phyloP scores from a whole-genome alignment of 2,888 invertebrate species.

The Eulithis testata region DNA sequence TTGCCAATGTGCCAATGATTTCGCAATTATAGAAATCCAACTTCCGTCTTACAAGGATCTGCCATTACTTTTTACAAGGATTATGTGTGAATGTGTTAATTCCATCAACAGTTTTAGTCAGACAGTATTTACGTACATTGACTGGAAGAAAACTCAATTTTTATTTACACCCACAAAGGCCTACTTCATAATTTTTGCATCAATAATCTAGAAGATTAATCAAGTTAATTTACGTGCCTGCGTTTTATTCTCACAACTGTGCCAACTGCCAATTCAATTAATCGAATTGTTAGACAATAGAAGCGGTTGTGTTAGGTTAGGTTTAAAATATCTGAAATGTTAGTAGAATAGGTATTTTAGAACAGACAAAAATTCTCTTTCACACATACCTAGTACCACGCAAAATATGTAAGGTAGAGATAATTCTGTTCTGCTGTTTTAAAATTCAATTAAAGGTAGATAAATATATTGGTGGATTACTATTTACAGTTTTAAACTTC shows the following conservation, averaged over 20 bases:
- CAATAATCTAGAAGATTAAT: conserved; percentile 18
- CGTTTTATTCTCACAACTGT: conserved; percentile 31
- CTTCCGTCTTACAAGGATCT: conserved; percentile 10
- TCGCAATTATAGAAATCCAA: conserved; percentile 11
- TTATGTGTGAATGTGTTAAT: neutral
- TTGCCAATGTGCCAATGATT: conserved; percentile 8
- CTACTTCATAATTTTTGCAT: conserved; percentile 24
- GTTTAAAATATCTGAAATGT: neutral
- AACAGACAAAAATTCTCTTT: no score
- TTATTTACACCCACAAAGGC: conserved; percentile 17
- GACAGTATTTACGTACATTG: conserved; percentile 15
- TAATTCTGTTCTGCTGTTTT: no score
- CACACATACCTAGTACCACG: no score
- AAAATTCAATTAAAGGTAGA: no score
- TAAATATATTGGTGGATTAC: no score
- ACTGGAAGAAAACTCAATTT: conserved; percentile 33
- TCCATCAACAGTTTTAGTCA: conserved; percentile 12
- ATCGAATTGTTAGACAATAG: conserved; percentile 33
- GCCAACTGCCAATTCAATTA: conserved; percentile 35
- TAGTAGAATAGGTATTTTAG: neutral
- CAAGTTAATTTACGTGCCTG: conserved; percentile 24
- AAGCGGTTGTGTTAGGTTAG: conserved; percentile 13
- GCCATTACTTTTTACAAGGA: neutral
- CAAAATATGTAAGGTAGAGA: no score
- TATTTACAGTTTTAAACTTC: neutral